Percentiles rank a stretch among this genome's conserved stretches.
Evolutionary conservation across 1,140 invertebrate species (phyloP).

Genomic region (Drosophila novamexicana): DNA sequence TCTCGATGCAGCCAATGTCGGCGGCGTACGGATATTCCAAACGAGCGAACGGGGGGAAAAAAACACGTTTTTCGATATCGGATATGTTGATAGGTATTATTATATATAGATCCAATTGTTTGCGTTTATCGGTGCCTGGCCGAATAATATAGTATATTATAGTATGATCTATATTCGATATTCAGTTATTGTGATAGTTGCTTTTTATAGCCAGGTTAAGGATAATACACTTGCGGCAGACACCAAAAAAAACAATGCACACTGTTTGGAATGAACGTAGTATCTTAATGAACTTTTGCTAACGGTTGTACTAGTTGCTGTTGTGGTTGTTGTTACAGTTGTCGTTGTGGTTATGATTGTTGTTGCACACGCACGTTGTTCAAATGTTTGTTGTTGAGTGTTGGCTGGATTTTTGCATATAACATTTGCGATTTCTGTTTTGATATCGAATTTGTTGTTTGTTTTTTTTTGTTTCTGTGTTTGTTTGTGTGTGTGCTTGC

Average conservation of each 20-base stretch:
- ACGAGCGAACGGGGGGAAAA: neutral
- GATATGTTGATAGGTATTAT: conserved; percentile 3
- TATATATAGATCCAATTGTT: conserved; percentile 29
- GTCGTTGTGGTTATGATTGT: conserved; percentile 12
- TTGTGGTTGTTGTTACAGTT: conserved; percentile 17
- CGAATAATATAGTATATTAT: neutral
- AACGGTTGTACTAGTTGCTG: conserved; percentile 1
- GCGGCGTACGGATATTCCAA: conserved; percentile 21
- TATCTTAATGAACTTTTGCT: conserved; percentile 31
- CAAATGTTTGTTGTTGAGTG: conserved; percentile 14
- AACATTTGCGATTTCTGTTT: conserved; percentile 32
- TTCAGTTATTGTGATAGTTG: conserved; percentile 16
- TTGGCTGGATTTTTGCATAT: conserved; percentile 11
- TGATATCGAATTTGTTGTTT: conserved; percentile 21
- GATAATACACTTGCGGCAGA: conserved; percentile 21
- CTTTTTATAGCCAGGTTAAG: conserved; percentile 16
- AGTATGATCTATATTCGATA: conserved; percentile 7
- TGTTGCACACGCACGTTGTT: conserved; percentile 15
- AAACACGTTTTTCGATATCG: neutral
- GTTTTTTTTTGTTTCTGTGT: conserved; percentile 7
- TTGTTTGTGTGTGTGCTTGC: conserved; percentile 1
- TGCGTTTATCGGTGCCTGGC: conserved; percentile 4
- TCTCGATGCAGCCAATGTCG: conserved; percentile 10
- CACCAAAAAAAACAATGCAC: conserved; percentile 43
- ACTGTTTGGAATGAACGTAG: conserved; percentile 6